Conservation (phyloP, 2,113 vertebrate genomes). For the Urocynchramus pylzowi region DNA sequence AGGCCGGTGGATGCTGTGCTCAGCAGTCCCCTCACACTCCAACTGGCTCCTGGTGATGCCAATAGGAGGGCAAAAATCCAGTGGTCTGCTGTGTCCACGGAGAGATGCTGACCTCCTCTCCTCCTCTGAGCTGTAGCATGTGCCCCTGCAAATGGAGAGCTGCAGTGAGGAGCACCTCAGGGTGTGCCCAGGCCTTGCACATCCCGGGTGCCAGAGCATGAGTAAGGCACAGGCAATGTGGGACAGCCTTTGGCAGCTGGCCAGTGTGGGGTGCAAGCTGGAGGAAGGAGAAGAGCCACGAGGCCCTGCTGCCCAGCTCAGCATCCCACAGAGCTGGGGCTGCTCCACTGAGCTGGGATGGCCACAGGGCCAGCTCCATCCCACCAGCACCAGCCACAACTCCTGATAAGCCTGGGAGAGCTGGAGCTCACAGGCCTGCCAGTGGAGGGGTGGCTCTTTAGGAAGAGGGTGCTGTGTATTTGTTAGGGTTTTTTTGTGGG, state of each 20-base stretch:
- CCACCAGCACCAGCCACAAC: neutral
- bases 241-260: neutral
- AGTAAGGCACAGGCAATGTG: neutral
- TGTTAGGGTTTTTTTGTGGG: neutral
- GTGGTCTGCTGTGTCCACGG: neutral
- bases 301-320: neutral
- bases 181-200: too few relatives aligned
- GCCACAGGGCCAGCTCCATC: rapidly evolving
- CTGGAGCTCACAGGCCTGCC: neutral
- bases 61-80: neutral
- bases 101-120: neutral
- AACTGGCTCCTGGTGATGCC: neutral
- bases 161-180: neutral
- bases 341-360: neutral
- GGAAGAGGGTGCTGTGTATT: neutral
- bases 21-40: rapidly evolving
- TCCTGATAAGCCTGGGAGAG: neutral
- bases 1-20: neutral
- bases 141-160: neutral
- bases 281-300: neutral
- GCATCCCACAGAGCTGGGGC: neutral
- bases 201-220: neutral
- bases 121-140: neutral
- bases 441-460: neutral
- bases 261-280: neutral